phyloP scores from a whole-genome alignment of 64 coral and sea anemone genomes.

The Astreopora myriophthalma region DNA sequence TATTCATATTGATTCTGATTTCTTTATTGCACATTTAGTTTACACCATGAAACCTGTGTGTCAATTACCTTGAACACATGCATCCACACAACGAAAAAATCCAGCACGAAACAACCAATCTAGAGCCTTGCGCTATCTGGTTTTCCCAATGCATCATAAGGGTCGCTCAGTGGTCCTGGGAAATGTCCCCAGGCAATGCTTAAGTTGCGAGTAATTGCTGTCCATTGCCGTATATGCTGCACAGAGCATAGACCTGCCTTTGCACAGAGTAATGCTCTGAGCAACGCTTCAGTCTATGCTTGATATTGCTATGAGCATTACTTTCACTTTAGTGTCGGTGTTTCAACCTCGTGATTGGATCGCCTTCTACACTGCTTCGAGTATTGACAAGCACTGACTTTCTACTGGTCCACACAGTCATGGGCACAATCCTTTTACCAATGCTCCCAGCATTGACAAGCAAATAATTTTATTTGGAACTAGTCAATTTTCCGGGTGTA shows the following conservation, averaged over 20 bases:
- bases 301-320: neutral
- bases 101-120: too few species aligned
- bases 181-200: too few species aligned
- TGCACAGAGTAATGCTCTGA: neutral
- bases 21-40: too few species aligned
- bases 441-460: neutral
- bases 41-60: too few species aligned
- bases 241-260: slow-evolving; percentile 4
- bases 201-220: neutral
- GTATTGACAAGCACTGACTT: slow-evolving; percentile 22
- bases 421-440: slow-evolving; percentile 8
- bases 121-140: too few species aligned
- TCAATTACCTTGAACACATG: too few species aligned
- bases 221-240: slow-evolving; percentile 16
- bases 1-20: neutral
- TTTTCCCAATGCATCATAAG: too few species aligned
- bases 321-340: neutral
- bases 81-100: neutral
- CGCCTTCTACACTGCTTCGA: neutral
- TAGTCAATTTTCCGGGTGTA: slow-evolving; percentile 2
- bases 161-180: too few species aligned
- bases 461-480: neutral
- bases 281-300: neutral
- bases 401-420: slow-evolving; percentile 33
- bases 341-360: neutral